These are phyloP conservation scores for Toxotes chatareus DNA, from an alignment of 2,113 vertebrate species.

Conservation along the genomic window DNA sequence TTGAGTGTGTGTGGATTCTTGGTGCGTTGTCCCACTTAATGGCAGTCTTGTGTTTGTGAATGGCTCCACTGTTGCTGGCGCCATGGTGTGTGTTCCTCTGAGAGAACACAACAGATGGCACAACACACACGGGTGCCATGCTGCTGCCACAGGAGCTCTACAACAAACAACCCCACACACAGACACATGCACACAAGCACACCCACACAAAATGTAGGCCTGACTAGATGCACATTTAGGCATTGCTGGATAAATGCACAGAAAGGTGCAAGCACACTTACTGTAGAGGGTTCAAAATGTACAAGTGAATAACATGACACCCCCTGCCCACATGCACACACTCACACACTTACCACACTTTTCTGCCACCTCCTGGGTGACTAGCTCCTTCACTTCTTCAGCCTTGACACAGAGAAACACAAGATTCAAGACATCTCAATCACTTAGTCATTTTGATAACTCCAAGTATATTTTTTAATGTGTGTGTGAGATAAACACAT, in stretches of 20 bases:
- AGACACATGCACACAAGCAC: constrained; percentile 7
- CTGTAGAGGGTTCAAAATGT: constrained; percentile 30
- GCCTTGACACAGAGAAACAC: constrained; percentile 77
- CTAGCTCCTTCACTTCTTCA: constrained; percentile 88
- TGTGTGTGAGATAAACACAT: constrained; percentile 19
- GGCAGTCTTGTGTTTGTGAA: constrained; percentile 73
- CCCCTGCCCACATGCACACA: not conserved
- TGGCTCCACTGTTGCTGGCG: constrained; percentile 64
- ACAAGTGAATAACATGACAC: constrained; percentile 6
- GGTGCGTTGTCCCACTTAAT: constrained; percentile 44
- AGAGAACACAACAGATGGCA: constrained; percentile 86
- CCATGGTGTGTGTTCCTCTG: constrained; percentile 74
- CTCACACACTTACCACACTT: constrained; percentile 86
- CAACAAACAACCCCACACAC: constrained; percentile 60
- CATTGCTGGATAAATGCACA: constrained; percentile 13
- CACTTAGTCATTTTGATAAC: not conserved
- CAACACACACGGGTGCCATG: constrained; percentile 76
- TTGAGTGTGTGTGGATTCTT: constrained; percentile 31
- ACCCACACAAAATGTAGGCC: constrained; percentile 24
- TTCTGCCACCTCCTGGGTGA: constrained; percentile 85
- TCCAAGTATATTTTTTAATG: not conserved
- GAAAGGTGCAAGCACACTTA: constrained; percentile 4
- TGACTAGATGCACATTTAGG: constrained; percentile 28
- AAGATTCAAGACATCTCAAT: constrained; percentile 16
- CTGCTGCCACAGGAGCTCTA: constrained; percentile 73